Conservation (phyloP, 2,888 invertebrate species). For the Chymomyza fuscimana region DNA sequence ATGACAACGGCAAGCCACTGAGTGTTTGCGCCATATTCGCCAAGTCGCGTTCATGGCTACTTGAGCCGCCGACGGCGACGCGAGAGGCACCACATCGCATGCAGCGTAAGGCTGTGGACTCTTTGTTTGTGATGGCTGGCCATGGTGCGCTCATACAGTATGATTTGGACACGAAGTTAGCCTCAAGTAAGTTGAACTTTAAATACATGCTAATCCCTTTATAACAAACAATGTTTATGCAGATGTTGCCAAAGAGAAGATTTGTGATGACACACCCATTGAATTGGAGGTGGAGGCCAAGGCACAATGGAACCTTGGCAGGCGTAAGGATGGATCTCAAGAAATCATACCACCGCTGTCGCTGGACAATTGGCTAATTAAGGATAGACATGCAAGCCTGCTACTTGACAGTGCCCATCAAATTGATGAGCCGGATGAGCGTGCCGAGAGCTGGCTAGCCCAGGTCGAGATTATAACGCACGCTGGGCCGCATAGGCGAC, state of each 20-base stretch:
- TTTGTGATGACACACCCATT: conserved; percentile 91
- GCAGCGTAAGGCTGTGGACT: conserved; percentile 85
- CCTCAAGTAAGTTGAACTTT: conserved; percentile 74
- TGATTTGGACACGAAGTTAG: conserved; percentile 88
- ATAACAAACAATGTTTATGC: conserved; percentile 7
- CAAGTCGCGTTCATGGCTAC: conserved; percentile 87
- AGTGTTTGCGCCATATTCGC: conserved; percentile 90
- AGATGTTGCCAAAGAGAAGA: conserved; percentile 90
- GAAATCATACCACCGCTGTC: conserved; percentile 90
- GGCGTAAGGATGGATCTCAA: conserved; percentile 80
- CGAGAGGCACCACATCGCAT: conserved; percentile 79
- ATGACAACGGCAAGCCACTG: conserved; percentile 85
- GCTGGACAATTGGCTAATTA: conserved; percentile 84
- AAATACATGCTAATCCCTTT: not conserved
- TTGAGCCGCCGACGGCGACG: conserved; percentile 80
- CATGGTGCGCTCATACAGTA: conserved; percentile 94
- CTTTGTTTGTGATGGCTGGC: conserved; percentile 94
- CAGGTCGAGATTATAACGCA: conserved; percentile 99
- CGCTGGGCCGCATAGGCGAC: conserved; percentile 94
- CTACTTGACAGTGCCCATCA: conserved; percentile 74
- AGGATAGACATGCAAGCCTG: conserved; percentile 78
- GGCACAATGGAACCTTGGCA: conserved; percentile 93
- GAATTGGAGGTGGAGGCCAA: conserved; percentile 92
- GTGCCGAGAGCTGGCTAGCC: conserved; percentile 94
- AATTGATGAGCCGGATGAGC: conserved; percentile 79